Percentiles rank a stretch among this genome's conserved stretches.
Conservation (phyloP, 2,888 invertebrate species). For the Drosophila algonquin region DNA sequence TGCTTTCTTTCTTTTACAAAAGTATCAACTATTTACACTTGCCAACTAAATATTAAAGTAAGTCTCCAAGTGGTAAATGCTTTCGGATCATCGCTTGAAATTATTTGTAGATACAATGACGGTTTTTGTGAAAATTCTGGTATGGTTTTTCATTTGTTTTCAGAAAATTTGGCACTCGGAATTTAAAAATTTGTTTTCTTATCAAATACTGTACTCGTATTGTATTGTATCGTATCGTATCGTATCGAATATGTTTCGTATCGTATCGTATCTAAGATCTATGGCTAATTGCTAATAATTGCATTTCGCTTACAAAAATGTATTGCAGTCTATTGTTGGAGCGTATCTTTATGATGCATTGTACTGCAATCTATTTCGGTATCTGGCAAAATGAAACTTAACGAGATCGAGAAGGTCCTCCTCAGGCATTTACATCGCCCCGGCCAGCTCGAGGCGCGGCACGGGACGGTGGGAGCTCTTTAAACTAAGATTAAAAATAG, state of each 20-base stretch:
- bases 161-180: conserved; percentile 66
- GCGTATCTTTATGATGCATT: conserved; percentile 28
- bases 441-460: neutral
- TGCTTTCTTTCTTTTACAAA: conserved; percentile 42
- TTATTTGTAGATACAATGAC: conserved; percentile 13
- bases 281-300: conserved; percentile 42
- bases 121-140: neutral
- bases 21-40: conserved; percentile 53
- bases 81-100: conserved; percentile 31
- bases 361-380: conserved; percentile 50
- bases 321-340: conserved; percentile 69
- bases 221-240: neutral
- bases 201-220: conserved; percentile 21
- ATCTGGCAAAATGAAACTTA: conserved; percentile 68
- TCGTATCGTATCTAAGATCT: conserved; percentile 30
- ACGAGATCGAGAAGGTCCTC: conserved; percentile 62
- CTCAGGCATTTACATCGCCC: conserved; percentile 6
- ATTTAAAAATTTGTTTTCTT: conserved; percentile 37
- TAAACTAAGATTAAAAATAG: conserved; percentile 56
- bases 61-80: conserved; percentile 35
- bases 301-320: conserved; percentile 45
- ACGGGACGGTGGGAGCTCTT: conserved; percentile 25
- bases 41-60: conserved; percentile 38
- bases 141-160: conserved; percentile 31
- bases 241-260: neutral